Base-by-base conservation (phyloP, 2,797 vertebrate genomes). In the Cossypha dichroa region DNA sequence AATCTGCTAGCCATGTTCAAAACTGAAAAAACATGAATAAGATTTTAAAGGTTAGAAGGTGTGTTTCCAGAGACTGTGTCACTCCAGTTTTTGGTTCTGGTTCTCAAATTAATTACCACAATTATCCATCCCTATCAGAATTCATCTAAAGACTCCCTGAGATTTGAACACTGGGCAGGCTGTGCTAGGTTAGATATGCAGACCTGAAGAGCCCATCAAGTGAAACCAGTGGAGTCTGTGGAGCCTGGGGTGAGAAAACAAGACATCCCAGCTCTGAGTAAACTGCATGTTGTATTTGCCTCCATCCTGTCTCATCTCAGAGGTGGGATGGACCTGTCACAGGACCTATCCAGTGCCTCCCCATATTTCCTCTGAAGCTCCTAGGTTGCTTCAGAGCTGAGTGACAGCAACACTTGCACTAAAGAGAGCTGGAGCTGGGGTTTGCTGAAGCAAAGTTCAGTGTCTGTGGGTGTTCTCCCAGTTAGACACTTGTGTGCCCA, bases 381-480 rank as follows among this genome's bases (percentile, higher is more conserved):
- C 22, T 26, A 36, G 4, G 33, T 23, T 72, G 22, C 38, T 86
- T 83, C 52, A 75, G 76, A 36, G 46, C 18, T 85, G 63, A 93
- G 8, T 54, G 51, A 91, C 45, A 92, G 19, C 52, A 91, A 21
- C 31, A 51, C 4, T 54, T 68, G 6, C 12, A 62, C 70, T 18
- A 13, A 55, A 55, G 88, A 94, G 76, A 25, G 19, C 6, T 51
- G 70, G 15, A 93, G 26, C 10, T 83, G 33, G 60, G 34, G 22
- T 74, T 56, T 49, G 21, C 69, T 93, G 81, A 28, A 43, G 48
- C 46, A 45, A 31, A 73, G 29, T 46, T 84, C 80, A 77, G 49
- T 76, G 75, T 67, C 63, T 62, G 75, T 81, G 85, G 73, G 79
- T 94, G 83, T 90, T 91, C 76, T 94, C 86, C 52, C 70, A 68